These are phyloP conservation scores for Phasianus colchicus DNA, from an alignment of 2,113 vertebrate species.

Conservation along the genomic window DNA sequence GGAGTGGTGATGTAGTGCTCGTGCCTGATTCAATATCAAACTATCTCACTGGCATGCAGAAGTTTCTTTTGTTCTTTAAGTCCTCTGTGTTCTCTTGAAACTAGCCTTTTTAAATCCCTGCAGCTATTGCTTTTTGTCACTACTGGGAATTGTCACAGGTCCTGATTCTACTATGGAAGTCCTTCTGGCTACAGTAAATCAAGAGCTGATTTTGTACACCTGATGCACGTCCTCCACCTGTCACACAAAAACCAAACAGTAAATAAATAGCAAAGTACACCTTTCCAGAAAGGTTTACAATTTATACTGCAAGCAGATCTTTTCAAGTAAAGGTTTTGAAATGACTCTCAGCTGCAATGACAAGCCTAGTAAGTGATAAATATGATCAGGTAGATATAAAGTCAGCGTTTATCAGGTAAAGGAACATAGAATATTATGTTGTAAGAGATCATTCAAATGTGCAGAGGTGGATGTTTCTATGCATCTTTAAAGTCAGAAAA, in stretches of 20 bases:
- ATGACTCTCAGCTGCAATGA: conserved; percentile 14
- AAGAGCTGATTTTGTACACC: background rate
- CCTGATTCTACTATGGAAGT: background rate
- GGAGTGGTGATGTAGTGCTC: background rate
- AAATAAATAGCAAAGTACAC: too few relatives aligned
- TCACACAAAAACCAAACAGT: background rate
- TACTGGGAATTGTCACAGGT: background rate
- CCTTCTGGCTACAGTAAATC: background rate
- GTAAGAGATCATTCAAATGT: background rate
- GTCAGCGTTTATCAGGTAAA: conserved; percentile 21
- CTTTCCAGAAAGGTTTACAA: background rate
- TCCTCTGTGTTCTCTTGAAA: background rate
- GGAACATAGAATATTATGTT: background rate
- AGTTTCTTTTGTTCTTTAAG: background rate
- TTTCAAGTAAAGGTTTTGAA: conserved; percentile 27
- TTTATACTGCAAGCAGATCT: background rate
- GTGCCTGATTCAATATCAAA: background rate
- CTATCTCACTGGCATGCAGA: background rate
- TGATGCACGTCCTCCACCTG: background rate
- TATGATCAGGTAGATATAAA: background rate
- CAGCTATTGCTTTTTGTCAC: background rate
- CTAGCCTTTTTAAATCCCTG: background rate
- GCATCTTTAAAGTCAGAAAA: background rate
- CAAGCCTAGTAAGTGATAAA: conserved; percentile 1
- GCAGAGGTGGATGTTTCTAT: background rate